phyloP scores from a whole-genome alignment of 1,140 invertebrate species.

The Ips typographus region DNA sequence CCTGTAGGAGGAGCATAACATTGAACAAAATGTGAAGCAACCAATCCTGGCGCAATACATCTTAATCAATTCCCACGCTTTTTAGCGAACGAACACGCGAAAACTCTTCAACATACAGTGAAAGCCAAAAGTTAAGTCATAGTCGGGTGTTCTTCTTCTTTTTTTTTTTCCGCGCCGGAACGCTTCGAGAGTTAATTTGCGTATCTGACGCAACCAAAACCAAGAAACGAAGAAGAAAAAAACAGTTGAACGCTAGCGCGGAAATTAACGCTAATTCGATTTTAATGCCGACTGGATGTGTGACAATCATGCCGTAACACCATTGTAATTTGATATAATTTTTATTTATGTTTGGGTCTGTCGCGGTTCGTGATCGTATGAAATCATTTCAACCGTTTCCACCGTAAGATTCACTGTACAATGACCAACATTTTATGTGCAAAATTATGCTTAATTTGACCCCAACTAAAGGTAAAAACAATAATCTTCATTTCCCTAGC shows the following conservation, averaged over 20 bases:
- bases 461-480: too few relatives aligned
- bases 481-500: too few relatives aligned
- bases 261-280: slow-evolving; percentile 42
- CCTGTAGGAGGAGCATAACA: too few relatives aligned
- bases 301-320: slow-evolving; percentile 44
- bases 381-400: slow-evolving; percentile 21
- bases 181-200: slow-evolving; percentile 31
- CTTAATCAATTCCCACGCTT: too few relatives aligned
- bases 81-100: neutral
- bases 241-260: slow-evolving; percentile 5
- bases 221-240: slow-evolving; percentile 20
- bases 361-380: slow-evolving; percentile 20
- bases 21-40: too few relatives aligned
- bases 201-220: slow-evolving; percentile 31
- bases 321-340: slow-evolving; percentile 44
- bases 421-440: neutral
- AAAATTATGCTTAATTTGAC: too few relatives aligned
- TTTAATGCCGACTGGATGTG: slow-evolving; percentile 40
- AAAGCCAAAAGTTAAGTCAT: slow-evolving; percentile 18
- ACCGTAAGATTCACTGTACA: slow-evolving; percentile 3
- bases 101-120: slow-evolving; percentile 17
- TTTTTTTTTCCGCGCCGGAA: slow-evolving; percentile 8
- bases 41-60: too few relatives aligned
- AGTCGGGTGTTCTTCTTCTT: slow-evolving; percentile 14
- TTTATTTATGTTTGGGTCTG: slow-evolving; percentile 36